These are phyloP conservation scores for Chrysogorgia sp. DNA, from an alignment of 92 coral and sea anemone species.

Conservation along the genomic window DNA sequence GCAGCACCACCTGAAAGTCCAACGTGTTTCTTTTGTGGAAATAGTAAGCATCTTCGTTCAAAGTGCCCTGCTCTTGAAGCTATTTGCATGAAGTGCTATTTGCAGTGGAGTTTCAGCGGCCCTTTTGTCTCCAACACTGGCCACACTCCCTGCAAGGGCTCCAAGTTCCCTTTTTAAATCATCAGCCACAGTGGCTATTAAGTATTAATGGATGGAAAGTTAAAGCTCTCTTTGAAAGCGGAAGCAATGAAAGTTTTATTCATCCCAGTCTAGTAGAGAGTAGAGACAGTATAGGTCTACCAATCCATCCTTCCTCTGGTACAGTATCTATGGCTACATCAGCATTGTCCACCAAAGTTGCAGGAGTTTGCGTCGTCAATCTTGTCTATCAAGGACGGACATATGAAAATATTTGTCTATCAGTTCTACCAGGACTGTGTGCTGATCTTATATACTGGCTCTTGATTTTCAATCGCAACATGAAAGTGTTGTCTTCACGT, in stretches of 20 bases:
- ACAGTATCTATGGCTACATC: constrained; percentile 55
- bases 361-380: constrained; percentile 38
- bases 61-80: too few relatives aligned
- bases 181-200: too few relatives aligned
- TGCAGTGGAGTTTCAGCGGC: constrained; percentile 65
- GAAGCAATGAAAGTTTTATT: constrained; percentile 46
- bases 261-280: constrained; percentile 35
- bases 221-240: constrained; percentile 64
- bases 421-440: constrained; percentile 60
- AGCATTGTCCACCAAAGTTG: constrained; percentile 29
- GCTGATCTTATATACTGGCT: too few relatives aligned
- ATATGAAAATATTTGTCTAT: constrained; percentile 42
- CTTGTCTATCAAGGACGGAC: too few relatives aligned
- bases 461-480: constrained; percentile 67
- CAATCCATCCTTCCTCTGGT: too few relatives aligned
- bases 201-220: constrained; percentile 32
- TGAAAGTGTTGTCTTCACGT: constrained; percentile 55
- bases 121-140: constrained; percentile 59
- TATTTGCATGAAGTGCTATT: too few relatives aligned
- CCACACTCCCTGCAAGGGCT: constrained; percentile 52
- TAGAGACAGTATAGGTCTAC: too few relatives aligned
- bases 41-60: too few relatives aligned
- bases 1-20: too few relatives aligned
- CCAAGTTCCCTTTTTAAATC: constrained; percentile 55
- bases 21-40: too few relatives aligned